Evolutionary conservation across 2,113 vertebrate species (phyloP).

Genomic region (Papio anubis): DNA sequence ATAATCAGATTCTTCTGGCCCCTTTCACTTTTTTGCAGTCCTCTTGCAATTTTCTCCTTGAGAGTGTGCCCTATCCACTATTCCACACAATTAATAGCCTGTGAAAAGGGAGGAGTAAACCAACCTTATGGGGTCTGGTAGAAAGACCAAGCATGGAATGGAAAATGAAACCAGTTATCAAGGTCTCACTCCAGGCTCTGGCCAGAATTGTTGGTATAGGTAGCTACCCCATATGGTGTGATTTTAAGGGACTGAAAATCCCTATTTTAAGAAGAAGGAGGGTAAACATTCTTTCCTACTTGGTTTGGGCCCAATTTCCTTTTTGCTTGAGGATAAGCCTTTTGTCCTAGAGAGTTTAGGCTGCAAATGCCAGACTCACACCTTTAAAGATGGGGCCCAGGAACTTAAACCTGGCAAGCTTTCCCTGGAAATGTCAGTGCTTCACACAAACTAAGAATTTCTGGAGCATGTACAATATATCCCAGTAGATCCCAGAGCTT

Average conservation of each 20-base stretch:
- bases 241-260: slow-evolving; percentile 17
- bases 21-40: neutral
- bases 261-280: neutral
- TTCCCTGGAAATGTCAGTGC: neutral
- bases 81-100: slow-evolving; percentile 37
- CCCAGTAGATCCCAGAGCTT: neutral
- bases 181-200: neutral
- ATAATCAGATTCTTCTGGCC: slow-evolving; percentile 46
- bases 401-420: neutral
- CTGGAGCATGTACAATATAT: neutral
- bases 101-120: slow-evolving; percentile 42
- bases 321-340: slow-evolving; percentile 16
- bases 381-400: neutral
- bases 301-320: neutral
- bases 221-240: neutral
- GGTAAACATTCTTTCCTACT: neutral
- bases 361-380: neutral
- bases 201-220: slow-evolving; percentile 9
- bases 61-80: slow-evolving; percentile 24
- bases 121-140: slow-evolving; percentile 2
- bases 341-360: neutral
- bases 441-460: slow-evolving; percentile 1
- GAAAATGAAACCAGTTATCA: slow-evolving; percentile 44
- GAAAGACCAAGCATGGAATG: neutral
- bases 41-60: slow-evolving; percentile 46